Evolutionary conservation across 2,888 invertebrate genomes (phyloP), one percentile per base, ranked within the genome.

Genomic region (Pammene fasciana): DNA sequence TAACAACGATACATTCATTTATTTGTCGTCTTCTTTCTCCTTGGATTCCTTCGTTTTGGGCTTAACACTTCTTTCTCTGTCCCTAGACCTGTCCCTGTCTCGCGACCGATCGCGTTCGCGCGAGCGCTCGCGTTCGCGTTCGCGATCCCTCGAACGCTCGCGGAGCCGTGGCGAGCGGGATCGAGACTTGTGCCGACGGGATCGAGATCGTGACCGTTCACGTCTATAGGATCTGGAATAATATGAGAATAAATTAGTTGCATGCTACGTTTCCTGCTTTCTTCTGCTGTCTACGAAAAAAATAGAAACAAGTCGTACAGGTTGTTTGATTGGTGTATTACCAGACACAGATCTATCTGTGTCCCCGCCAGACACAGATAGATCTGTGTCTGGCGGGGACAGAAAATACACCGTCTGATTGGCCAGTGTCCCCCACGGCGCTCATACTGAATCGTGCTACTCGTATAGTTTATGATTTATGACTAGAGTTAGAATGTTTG

Each of bases 111-210:
- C 89, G 14, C 87, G 82, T 9, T 88, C 89, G 56, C 93, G 76
- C 26, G 80, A 84, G 11, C 87, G 82, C n/a, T 85, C 86, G 10
- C 86, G 78, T 3, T 73, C 74, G 0, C 78, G 75, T 1, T 74
- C 74, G 0, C 78, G 75, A 0, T 76, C 76, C 14, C 79, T 76
- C 4, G 82, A 82, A 9, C 86, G 85, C 45, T 87, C 87, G 26
- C 88, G 84, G 57, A 72, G 81, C 71, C 95, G 94, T 55, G 95
- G 96, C 78, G 95, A 95, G 43, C 95, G 93, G 5, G 95, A 95
- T 56, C 95, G 91, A 1, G 96, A 95, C 82, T 95, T 95, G 84
- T 96, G 96, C 68, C 96, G 92, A 4, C 94, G 93, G 0, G 95
- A 94, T 67, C 95, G 89, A 10, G 95, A 95, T 11, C 95, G 92